Evolutionary conservation across 1,140 invertebrate species (phyloP).

Genomic region (Cydia amplana): DNA sequence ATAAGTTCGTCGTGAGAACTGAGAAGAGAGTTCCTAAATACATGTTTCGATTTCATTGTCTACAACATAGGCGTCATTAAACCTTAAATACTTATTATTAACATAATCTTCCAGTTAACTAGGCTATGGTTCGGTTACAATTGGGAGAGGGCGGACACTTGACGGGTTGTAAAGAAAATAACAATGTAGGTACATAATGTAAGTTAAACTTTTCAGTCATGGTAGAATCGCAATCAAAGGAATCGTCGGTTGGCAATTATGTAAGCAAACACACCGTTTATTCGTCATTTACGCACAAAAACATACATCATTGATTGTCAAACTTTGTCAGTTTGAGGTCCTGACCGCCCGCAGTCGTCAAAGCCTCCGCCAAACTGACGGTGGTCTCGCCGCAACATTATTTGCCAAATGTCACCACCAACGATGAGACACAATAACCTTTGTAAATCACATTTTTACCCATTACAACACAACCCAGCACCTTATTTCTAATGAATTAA

Average conservation of each 20-base stretch:
- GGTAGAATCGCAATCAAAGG: background rate
- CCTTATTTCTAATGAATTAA: background rate
- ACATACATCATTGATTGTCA: constrained; percentile 25
- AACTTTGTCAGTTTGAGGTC: background rate
- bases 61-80: no score
- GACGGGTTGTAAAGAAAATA: background rate
- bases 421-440: constrained; percentile 48
- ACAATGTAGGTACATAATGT: background rate
- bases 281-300: constrained; percentile 10
- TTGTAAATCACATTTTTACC: constrained; percentile 13
- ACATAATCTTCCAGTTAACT: no score
- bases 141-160: background rate
- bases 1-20: no score
- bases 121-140: background rate
- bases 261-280: constrained; percentile 7
- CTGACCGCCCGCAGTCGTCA: constrained; percentile 33
- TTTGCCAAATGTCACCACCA: constrained; percentile 59
- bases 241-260: background rate
- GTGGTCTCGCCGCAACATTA: constrained; percentile 54
- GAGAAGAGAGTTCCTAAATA: no score
- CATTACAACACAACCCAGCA: background rate
- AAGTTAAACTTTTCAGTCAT: background rate
- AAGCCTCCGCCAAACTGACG: constrained; percentile 39
- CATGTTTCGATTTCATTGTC: no score
- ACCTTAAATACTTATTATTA: no score